Conservation (phyloP, 2,113 vertebrate species). For the Blennius ocellaris region DNA sequence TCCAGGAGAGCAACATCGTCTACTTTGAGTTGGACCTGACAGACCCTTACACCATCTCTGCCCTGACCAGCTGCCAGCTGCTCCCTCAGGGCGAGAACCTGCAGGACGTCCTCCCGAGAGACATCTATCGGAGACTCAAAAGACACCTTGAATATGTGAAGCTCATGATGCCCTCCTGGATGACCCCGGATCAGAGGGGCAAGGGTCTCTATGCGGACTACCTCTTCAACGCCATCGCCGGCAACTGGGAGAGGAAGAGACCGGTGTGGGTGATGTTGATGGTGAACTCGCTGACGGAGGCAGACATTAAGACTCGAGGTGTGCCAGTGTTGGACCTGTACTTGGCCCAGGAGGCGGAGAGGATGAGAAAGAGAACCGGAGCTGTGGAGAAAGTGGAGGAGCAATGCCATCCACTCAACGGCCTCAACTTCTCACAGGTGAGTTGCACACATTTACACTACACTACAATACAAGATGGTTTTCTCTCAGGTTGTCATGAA, state of each 20-base stretch:
- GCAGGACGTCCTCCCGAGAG: constrained; percentile 87
- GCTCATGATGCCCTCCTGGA: constrained; percentile 92
- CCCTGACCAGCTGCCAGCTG: constrained; percentile 89
- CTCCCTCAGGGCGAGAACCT: constrained; percentile 89
- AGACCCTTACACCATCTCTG: constrained; percentile 88
- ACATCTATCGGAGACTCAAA: constrained; percentile 88
- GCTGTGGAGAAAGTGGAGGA: constrained; percentile 94
- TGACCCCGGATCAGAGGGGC: constrained; percentile 90
- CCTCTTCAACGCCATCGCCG: constrained; percentile 91
- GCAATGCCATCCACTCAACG: constrained; percentile 91
- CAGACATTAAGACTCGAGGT: constrained; percentile 88
- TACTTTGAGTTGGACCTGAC: constrained; percentile 93
- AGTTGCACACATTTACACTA: constrained; percentile 41
- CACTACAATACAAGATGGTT: too few relatives aligned
- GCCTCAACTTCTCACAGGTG: constrained; percentile 93
- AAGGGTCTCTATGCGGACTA: constrained; percentile 91
- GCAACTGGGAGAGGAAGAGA: constrained; percentile 91
- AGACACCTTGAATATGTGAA: constrained; percentile 90
- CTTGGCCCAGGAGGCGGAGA: constrained; percentile 91
- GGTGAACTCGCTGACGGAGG: constrained; percentile 91
- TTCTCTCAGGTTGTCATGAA: background rate
- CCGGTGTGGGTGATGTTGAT: constrained; percentile 94
- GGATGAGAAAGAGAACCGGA: constrained; percentile 88
- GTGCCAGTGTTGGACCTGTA: constrained; percentile 90
- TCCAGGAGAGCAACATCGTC: constrained; percentile 89